A percentile compares a stretch with the other conserved stretches of the same genome.
Conservation (phyloP, 2,113 vertebrate species). For the Suncus etruscus region DNA sequence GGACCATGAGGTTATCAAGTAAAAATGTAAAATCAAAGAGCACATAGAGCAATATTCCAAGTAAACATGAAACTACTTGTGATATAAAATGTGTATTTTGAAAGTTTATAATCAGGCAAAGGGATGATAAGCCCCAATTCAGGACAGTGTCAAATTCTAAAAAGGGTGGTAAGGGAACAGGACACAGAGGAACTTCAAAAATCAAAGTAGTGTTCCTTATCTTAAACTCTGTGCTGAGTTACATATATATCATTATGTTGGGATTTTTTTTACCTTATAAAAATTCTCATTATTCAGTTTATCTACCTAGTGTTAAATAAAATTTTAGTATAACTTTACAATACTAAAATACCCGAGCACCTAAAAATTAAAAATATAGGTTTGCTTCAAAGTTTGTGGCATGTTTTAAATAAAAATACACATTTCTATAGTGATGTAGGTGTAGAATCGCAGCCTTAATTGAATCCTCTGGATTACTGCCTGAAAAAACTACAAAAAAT, state of each 20-base stretch:
- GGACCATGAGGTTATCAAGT: not conserved
- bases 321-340: not conserved
- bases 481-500: not conserved
- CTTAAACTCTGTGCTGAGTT: not conserved
- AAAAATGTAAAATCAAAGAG: not conserved
- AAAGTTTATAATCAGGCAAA: conserved; percentile 15
- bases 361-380: conserved; percentile 3
- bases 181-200: not conserved
- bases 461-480: not conserved
- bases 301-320: conserved; percentile 11
- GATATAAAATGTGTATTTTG: not conserved
- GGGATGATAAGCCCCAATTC: not conserved
- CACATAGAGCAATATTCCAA: not conserved
- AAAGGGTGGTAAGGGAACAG: not conserved
- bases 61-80: not conserved
- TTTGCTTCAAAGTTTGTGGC: conserved; percentile 8
- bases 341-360: not conserved
- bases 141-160: not conserved
- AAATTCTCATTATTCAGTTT: not conserved
- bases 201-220: not conserved
- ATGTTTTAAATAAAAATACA: not conserved
- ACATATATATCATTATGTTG: not conserved
- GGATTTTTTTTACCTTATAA: not conserved
- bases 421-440: not conserved
- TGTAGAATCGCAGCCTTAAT: not conserved